Base-by-base conservation (phyloP, 2,797 vertebrate genomes). In the Coranthus polyacanthus region DNA sequence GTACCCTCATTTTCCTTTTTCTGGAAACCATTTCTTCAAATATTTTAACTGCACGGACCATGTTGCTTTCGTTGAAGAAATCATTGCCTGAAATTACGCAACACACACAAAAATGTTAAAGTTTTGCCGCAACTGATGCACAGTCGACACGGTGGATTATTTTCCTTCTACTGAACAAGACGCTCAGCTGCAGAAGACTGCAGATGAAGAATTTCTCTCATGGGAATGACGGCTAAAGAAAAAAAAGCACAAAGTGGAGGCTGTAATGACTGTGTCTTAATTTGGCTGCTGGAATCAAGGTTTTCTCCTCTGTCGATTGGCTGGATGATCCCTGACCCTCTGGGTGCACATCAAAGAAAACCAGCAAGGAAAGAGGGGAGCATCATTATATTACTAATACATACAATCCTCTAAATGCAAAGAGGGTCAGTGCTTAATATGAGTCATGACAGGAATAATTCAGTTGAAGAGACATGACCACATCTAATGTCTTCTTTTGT, bases 381-480 rank as follows among this genome's bases (percentile, higher is more conserved):
- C 79, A 83, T 92, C 83, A 87, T 90, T 91, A 82, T 78, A 78
- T 84, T 77, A 66, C 76, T 81, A 80, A 90, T 62, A 61, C 68
- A 72, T 76, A 58, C 84, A 90, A 92, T 88, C 88, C 81, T 79
- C 58, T 37, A 46, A 82, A 88, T 84, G 84, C 79, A 89, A 82
- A 78, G 78, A 71, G 57, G 84, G 86, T 85, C 83, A 74, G 57
- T 54, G 75, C 79, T 82, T 85, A 83, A 89, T 89, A 77, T 64
- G 68, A 75, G 44, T 84, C 84, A 86, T 78, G 82, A 88, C 76
- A 69, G 61, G 60, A 69, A 71, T 59, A 52, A 76, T 81, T 82
- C 43, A 43, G 38, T 20, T 32, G 58, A 38, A 29, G 56, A 74
- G 59, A 81, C 22, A 44, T 73, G 61, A 47, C 18, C 22, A 39